Evolutionary conservation across 2,888 invertebrate species (phyloP).

Genomic region (Anthrax anthrax): DNA sequence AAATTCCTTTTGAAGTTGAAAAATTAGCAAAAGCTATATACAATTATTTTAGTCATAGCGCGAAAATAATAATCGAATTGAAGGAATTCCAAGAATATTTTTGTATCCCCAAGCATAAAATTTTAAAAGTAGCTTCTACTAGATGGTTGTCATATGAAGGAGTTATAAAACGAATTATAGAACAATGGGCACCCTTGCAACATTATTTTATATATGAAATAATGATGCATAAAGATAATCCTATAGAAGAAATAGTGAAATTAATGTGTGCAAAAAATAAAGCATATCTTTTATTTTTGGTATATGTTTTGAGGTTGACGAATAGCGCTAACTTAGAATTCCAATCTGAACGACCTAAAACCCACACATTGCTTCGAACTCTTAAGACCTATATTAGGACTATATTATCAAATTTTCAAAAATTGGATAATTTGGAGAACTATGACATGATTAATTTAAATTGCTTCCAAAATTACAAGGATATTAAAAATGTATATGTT

Average conservation of each 20-base stretch:
- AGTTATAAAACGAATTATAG: background rate
- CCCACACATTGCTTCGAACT: background rate
- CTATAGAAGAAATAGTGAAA: background rate
- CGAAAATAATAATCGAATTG: background rate
- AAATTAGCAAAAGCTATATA: background rate
- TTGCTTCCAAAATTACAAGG: background rate
- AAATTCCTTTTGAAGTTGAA: background rate
- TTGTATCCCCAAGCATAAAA: background rate
- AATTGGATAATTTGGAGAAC: background rate
- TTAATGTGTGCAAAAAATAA: background rate
- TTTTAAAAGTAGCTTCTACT: background rate
- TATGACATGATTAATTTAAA: background rate
- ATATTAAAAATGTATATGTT: too few species aligned
- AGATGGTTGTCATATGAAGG: background rate
- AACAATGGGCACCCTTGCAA: background rate
- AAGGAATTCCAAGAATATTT: background rate
- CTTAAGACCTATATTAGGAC: background rate
- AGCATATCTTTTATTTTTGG: background rate
- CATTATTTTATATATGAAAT: background rate
- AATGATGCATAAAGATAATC: background rate
- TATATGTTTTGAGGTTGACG: background rate
- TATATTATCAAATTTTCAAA: background rate
- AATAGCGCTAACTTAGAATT: background rate
- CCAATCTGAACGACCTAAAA: background rate
- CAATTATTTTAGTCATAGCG: background rate